Conservation (phyloP, 2,888 invertebrate genomes). For the Polydrusus tereticollis region DNA sequence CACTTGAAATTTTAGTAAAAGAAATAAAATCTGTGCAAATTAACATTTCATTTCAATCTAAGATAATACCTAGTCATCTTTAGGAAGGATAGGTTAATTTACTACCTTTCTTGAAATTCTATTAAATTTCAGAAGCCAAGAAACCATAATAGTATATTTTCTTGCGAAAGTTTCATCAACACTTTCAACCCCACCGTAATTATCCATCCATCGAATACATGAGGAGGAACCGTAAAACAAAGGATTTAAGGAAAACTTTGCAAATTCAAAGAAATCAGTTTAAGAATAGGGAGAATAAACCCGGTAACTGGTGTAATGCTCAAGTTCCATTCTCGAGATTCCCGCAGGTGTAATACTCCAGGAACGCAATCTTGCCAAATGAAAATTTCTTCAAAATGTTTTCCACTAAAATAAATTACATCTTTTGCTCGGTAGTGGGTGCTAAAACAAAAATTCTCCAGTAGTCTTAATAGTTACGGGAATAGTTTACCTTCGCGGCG, state of each 20-base stretch:
- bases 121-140: too few relatives aligned
- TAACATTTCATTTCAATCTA: too few relatives aligned
- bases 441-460: conserved; percentile 14
- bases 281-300: conserved; percentile 43
- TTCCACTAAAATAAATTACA: conserved; percentile 51
- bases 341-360: conserved; percentile 59
- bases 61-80: too few relatives aligned
- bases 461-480: conserved; percentile 20
- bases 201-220: neutral
- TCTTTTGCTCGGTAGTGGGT: conserved; percentile 17
- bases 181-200: neutral
- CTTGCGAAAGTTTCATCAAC: too few relatives aligned
- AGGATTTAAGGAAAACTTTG: conserved; percentile 25
- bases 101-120: too few relatives aligned
- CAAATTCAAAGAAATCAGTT: conserved; percentile 28
- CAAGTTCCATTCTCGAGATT: conserved; percentile 55
- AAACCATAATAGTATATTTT: too few relatives aligned
- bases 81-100: too few relatives aligned
- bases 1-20: too few relatives aligned
- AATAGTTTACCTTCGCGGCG: conserved; percentile 7
- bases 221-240: conserved; percentile 11
- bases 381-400: conserved; percentile 58
- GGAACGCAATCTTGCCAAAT: conserved; percentile 59
- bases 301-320: conserved; percentile 52
- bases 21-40: too few relatives aligned